Evolutionary conservation across 2,888 invertebrate species (phyloP).

Genomic region (Lagria hirta): DNA sequence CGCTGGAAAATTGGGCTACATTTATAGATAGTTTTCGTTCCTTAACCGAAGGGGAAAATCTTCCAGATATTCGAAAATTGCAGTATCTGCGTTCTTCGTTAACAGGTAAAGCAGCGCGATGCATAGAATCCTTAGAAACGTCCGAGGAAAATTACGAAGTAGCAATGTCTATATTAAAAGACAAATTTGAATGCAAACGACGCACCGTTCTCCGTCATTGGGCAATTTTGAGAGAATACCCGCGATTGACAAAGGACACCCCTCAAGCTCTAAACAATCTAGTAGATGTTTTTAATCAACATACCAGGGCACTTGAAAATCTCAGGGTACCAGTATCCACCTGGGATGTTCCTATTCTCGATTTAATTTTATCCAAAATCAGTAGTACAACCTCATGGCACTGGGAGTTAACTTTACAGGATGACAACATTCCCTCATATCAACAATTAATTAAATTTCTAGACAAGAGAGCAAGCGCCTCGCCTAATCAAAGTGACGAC

Average conservation of each 20-base stretch:
- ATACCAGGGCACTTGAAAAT: neutral
- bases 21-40: neutral
- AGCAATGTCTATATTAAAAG: neutral
- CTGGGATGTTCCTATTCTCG: neutral
- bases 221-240: neutral
- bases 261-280: neutral
- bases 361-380: neutral
- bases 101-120: neutral
- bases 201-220: neutral
- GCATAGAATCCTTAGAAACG: neutral
- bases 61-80: neutral
- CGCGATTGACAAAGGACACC: neutral
- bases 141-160: neutral
- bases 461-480: neutral
- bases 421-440: neutral
- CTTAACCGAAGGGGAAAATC: neutral
- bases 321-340: neutral
- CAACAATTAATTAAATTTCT: neutral
- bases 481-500: neutral
- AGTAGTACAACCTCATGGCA: neutral
- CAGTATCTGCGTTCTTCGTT: neutral
- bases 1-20: neutral
- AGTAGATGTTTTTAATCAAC: neutral
- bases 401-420: neutral
- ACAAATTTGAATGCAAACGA: neutral